Base-by-base conservation (phyloP, 2,797 vertebrate species). In the Melanotaenia parkinsoni region DNA sequence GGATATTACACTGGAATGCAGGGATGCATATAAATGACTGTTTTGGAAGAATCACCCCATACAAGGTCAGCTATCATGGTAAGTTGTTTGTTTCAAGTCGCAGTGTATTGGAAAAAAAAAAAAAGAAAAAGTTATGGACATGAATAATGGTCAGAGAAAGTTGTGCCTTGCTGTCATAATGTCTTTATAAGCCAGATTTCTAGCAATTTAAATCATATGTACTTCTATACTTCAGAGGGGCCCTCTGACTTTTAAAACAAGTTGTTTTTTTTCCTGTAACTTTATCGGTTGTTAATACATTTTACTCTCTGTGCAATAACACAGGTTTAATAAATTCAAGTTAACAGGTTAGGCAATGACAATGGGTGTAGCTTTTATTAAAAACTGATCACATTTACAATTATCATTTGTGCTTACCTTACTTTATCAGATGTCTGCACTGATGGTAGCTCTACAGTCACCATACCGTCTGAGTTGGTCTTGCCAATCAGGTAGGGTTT, bases 391-490 rank as follows among this genome's bases (percentile, higher is more conserved):
- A 10, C 11, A 2, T 54, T 20, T 0, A 11, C 1, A 20, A n/a
- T 5, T 1, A 33, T 65, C 7, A 2, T 30, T 11, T 6, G 9
- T 14, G 50, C 91, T 86, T 59, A 98, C 98, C 96, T 96, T 75
- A 99, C 96, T 93, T 95, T 96, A 82, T 99, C 96, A 57, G 97
- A 95, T 43, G 96, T 95, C 84, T 97, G 96, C 83, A 99, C 97
- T 54, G 96, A 78, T 1, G 98, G 97, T 56, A 99, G 93, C 81
- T 98, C 96, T 73, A 99, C 97, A 0, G 96, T 98, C 87, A 98
- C 96, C 97, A 98, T 98, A 78, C 98, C 98, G 0, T 99, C 97
- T 0, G 96, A 91, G 89, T 97, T 97, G 73, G 97, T 98, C 87
- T 99, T 99, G 72, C 96, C 95, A 0, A 98, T 96, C 83, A 98